Conservation (phyloP, 2,888 invertebrate genomes). For the Eutolmus rufibarbis region DNA sequence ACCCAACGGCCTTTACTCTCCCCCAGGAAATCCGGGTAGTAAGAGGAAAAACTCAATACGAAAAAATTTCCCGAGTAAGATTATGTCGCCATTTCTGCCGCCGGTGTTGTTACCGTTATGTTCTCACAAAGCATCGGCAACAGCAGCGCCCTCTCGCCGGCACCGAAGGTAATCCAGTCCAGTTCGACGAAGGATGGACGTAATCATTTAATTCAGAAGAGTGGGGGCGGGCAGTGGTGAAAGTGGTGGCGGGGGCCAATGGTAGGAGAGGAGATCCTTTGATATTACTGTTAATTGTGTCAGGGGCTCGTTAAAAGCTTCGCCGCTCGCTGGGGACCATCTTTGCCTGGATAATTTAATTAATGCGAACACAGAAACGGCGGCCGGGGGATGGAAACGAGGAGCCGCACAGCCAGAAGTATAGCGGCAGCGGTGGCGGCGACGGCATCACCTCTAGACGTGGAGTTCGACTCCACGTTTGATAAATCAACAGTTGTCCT, state of each 20-base stretch:
- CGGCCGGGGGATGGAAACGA: background rate
- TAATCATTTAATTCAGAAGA: background rate
- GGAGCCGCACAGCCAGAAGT: background rate
- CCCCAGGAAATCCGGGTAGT: background rate
- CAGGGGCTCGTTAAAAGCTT: slow-evolving; percentile 26
- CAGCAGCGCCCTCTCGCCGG: background rate
- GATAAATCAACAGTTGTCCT: slow-evolving; percentile 44
- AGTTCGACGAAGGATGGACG: background rate
- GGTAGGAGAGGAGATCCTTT: background rate
- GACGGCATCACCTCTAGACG: background rate
- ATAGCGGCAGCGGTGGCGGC: background rate
- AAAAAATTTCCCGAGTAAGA: background rate
- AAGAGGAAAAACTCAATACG: background rate
- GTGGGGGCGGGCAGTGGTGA: background rate
- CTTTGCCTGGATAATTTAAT: slow-evolving; percentile 32
- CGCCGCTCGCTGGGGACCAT: background rate
- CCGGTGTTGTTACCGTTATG: background rate
- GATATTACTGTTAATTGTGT: slow-evolving; percentile 20
- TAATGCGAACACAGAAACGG: background rate
- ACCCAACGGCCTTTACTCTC: background rate
- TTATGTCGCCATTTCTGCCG: background rate
- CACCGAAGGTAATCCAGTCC: background rate
- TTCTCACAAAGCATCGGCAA: background rate
- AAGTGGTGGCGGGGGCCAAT: background rate
- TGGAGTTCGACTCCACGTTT: slow-evolving; percentile 31